Base-by-base conservation (phyloP, 2,113 vertebrate genomes). In the Anoplopoma fimbria region DNA sequence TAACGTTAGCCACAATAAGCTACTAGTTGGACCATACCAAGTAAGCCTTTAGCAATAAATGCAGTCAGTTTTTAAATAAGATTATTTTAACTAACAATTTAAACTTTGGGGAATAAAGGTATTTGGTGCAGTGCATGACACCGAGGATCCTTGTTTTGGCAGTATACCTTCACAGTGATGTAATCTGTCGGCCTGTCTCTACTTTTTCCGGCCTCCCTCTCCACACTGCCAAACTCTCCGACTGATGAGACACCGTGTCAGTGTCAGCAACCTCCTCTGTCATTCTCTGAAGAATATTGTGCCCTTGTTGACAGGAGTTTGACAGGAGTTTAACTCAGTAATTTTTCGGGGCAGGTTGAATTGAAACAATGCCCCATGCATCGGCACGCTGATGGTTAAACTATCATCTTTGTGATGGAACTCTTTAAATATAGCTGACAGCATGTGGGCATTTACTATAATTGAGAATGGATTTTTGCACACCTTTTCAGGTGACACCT, bases 301-400 rank as follows among this genome's bases (percentile, higher is more conserved):
- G 58, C 27, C 47, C 63, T 68, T 15, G 60, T 19, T 79, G 77
- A 76, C 76, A 62, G 60, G 53, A 65, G 53, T 73, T 67, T 76
- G 78, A 82, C 84, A 68, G 53, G 61, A 77, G 73, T 68, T 79
- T 83, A 71, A 72, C 45, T 61, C 38, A 0, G 55, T 83, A 15
- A 81, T 79, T 83, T 55, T 63, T 67, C 5, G 65, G 14, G 13
- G 29, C 36, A 60, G 42, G 51, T 29, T n/a, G 4, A n/a, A 67
- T 0, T 29, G 51, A 64, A 81, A 77, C 45, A n/a, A 36, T 36
- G 55, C 38, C 38, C 14, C 1, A 40, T 47, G 15, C 38, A 17
- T 62, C 4, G 15, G 9, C 60, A 31, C 17, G 51, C 33, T 70
- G 45, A 31, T 63, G 64, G 75, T 76, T 47, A 81, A 73, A 67